Base-by-base conservation (phyloP, 2,113 vertebrate genomes). In the Laticauda colubrina region DNA sequence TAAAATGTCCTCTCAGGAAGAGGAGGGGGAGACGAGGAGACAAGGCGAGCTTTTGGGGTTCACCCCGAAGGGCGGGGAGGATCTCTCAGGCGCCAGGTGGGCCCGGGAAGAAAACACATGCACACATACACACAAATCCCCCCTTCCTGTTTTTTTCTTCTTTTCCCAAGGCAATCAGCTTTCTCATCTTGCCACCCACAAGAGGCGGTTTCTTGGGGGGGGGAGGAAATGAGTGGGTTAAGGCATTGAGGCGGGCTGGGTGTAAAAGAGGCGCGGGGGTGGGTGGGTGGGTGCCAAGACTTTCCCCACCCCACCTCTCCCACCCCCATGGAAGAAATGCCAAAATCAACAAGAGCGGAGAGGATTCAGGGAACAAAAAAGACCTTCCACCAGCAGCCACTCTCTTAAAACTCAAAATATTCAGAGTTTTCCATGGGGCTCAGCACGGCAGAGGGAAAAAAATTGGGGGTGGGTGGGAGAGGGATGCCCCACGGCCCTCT, bases 1-100 rank as follows among this genome's bases (percentile, higher is more conserved):
- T 93, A 0, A 87, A 90, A 54, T 0, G 87, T 88, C 75, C 26
- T 61, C 3, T 93, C 89, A 8, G 0, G 56, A 0, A 0, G 20
- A n/a, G 53, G 0, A 85, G 88, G 55, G 54, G 26, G 34, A 3
- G 69, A 59, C 23, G 26, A 45, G 43, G 1, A 0, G 24, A 14
- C 51, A 0, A 15, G 6, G n/a, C 1, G 5, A 18, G 64, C 1
- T 69, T 75, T 75, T 2, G 64, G 64, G 64, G 34, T 48, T 8
- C 48, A 34, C 5, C 69, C 2, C 14, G 21, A 5, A 21, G 55
- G 21, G 56, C 48, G 18, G 0, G 64, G 64, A 9, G 23, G n/a
- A 75, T 20, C 26, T 51, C 87, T 43, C 14, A 21, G 12, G 57
- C 45, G 55, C 39, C 10, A 61, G 34, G 45, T 15, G 93, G 5